phyloP scores from a whole-genome alignment of 2,797 vertebrate species.

The Dendrocincla tyrannina region DNA sequence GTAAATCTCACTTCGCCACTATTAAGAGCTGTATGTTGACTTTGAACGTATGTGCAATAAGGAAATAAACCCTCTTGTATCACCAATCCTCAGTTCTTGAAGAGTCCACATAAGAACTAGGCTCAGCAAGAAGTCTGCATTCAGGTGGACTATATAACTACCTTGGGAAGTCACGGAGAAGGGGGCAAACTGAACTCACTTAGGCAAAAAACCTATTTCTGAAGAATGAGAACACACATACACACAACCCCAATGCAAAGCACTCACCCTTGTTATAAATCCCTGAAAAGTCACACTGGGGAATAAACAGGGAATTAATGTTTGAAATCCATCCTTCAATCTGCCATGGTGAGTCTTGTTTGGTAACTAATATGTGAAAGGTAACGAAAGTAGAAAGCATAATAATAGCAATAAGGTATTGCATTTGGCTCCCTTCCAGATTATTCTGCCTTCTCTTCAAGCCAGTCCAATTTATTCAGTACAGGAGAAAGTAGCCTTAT shows the following conservation, averaged over 20 bases:
- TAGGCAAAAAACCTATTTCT: not conserved
- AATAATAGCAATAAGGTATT: not conserved
- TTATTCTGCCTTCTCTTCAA: not conserved
- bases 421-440: conserved; percentile 7
- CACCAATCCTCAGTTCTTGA: not conserved
- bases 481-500: not conserved
- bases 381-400: not conserved
- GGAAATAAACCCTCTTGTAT: not conserved
- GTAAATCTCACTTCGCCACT: not conserved
- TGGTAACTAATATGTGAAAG: not conserved
- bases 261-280: not conserved
- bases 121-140: not conserved
- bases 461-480: not conserved
- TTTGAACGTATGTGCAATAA: not conserved
- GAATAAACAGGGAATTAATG: not conserved
- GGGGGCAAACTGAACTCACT: not conserved
- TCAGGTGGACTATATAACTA: not conserved
- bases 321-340: not conserved
- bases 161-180: not conserved
- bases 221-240: not conserved
- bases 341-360: not conserved
- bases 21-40: not conserved
- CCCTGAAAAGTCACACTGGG: not conserved
- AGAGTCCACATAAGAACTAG: not conserved
- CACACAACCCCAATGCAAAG: not conserved